phyloP scores from a whole-genome alignment of 2,113 vertebrate genomes.

The Dasyornis broadbenti region DNA sequence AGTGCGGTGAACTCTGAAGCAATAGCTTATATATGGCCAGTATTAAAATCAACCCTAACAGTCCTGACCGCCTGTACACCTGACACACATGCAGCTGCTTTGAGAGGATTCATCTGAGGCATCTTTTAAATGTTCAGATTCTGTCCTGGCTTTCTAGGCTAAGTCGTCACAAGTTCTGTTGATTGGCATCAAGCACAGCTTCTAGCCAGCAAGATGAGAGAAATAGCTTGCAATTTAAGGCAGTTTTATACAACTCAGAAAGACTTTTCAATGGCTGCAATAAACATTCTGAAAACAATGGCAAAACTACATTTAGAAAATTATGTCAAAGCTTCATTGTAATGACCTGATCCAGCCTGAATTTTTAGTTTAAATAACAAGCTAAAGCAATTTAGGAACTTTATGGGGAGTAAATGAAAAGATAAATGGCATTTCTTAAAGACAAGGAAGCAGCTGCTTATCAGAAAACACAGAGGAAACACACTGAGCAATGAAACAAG shows the following conservation, averaged over 20 bases:
- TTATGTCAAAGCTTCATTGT: not conserved
- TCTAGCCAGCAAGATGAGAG: not conserved
- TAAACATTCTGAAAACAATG: conserved; percentile 19
- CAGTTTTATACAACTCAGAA: not conserved
- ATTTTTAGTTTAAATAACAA: conserved; percentile 42
- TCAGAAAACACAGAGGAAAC: not conserved
- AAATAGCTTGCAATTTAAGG: not conserved
- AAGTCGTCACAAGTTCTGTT: not conserved
- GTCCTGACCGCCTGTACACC: not conserved
- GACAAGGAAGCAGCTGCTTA: not conserved
- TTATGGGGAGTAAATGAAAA: not conserved
- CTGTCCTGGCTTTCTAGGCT: not conserved
- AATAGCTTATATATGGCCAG: not conserved
- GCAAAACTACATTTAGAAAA: not conserved
- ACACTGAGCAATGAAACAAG: not conserved
- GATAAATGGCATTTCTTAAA: not conserved
- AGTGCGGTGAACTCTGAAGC: not conserved
- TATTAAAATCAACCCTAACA: not conserved
- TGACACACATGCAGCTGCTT: not conserved
- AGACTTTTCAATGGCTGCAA: not conserved
- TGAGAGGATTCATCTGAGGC: not conserved
- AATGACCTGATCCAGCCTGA: not conserved
- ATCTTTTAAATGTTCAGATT: not conserved
- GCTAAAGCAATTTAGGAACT: not conserved
- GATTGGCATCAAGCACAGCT: not conserved